A percentile compares a stretch with the other conserved stretches of the same genome.
These are phyloP conservation scores for Palythoa grandis DNA, from an alignment of 92 coral and sea anemone species.

Conservation along the genomic window DNA sequence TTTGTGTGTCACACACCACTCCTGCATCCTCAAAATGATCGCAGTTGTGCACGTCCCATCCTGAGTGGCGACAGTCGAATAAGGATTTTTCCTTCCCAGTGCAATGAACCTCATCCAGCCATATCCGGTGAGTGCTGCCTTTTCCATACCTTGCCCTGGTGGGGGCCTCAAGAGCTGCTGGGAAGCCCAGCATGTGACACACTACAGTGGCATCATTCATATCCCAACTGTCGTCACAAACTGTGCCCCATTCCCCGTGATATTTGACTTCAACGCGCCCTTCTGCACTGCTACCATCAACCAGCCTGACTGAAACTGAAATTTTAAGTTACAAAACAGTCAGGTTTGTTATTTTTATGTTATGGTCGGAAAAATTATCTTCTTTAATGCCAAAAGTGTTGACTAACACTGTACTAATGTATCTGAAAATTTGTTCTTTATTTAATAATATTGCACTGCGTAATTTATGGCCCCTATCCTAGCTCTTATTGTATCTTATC, in stretches of 20 bases:
- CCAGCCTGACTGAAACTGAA: conserved; percentile 4
- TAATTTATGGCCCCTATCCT: too few species aligned
- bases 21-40: conserved; percentile 16
- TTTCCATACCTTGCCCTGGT: conserved; percentile 1
- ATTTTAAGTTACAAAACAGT: too few species aligned
- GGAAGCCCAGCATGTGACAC: conserved; percentile 18
- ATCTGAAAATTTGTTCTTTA: too few species aligned
- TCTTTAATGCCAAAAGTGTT: too few species aligned
- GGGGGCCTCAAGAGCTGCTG: conserved; percentile 17
- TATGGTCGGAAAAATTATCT: too few species aligned
- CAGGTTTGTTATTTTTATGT: not conserved
- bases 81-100: conserved; percentile 19
- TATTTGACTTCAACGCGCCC: conserved; percentile 8
- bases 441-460: too few species aligned
- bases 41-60: conserved; percentile 12
- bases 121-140: conserved; percentile 8
- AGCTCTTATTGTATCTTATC: too few species aligned
- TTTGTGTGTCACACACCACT: conserved; percentile 1
- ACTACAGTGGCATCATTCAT: conserved; percentile 18
- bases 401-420: too few species aligned
- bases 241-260: conserved; percentile 28
- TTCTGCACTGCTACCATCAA: conserved; percentile 6
- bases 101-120: conserved; percentile 15
- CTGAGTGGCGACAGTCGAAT: not conserved
- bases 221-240: conserved; percentile 28